Evolutionary conservation across 2,797 vertebrate species (phyloP).

Genomic region (Pyrocephalus nanus): DNA sequence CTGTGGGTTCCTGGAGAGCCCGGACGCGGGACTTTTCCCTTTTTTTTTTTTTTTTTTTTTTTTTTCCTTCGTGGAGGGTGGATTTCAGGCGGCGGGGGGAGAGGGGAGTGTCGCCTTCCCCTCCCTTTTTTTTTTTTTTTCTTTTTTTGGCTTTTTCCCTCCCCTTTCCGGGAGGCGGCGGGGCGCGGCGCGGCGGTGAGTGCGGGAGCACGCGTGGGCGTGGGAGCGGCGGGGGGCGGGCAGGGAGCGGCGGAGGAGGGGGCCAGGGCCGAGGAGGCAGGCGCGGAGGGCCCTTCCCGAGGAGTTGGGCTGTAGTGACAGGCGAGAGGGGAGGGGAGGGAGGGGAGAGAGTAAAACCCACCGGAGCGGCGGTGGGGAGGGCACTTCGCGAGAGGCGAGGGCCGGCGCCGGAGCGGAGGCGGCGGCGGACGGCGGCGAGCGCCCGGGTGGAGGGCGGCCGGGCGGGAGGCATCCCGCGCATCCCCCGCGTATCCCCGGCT

Average conservation of each 20-base stretch:
- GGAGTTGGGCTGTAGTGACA: slow-evolving; percentile 42
- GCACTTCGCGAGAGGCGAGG: slow-evolving; percentile 27
- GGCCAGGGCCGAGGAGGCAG: slow-evolving; percentile 32
- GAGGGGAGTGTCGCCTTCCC: too few relatives aligned
- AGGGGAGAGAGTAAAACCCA: slow-evolving; percentile 31
- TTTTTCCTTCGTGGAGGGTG: not conserved
- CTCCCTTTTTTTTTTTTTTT: too few relatives aligned
- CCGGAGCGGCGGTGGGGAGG: slow-evolving; percentile 61
- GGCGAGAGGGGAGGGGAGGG: slow-evolving; percentile 35
- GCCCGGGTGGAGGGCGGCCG: not conserved
- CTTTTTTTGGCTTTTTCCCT: not conserved
- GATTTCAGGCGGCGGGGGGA: not conserved
- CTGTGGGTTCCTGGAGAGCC: not conserved
- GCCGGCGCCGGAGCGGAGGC: not conserved
- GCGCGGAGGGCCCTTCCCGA: slow-evolving; percentile 29
- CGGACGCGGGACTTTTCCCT: not conserved
- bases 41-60: too few relatives aligned
- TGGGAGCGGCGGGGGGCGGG: slow-evolving; percentile 20
- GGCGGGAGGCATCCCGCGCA: not conserved
- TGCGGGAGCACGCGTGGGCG: slow-evolving; percentile 33
- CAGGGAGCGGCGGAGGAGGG: slow-evolving; percentile 36
- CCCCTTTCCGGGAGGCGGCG: slow-evolving; percentile 36
- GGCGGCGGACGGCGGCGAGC: not conserved
- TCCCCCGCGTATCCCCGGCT: slow-evolving; percentile 11
- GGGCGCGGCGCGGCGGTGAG: slow-evolving; percentile 66